phyloP scores from a whole-genome alignment of 2,113 vertebrate species.

The Urocolius indicus region DNA sequence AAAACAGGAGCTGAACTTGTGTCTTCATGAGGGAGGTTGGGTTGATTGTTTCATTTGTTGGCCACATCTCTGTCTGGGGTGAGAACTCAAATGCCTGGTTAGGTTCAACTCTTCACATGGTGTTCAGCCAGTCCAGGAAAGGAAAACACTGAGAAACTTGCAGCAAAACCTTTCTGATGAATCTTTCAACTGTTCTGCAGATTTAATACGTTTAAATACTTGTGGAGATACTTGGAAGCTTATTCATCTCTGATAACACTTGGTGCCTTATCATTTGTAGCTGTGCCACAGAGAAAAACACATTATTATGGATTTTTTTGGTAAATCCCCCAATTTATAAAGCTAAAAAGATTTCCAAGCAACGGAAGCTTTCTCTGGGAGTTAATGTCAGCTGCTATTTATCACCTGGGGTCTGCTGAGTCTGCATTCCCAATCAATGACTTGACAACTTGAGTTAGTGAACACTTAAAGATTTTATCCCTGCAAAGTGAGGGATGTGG shows the following conservation, averaged over 20 bases:
- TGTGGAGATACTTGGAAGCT: slow-evolving; percentile 21
- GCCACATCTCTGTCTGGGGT: not conserved
- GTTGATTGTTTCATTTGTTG: not conserved
- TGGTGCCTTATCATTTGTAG: slow-evolving; percentile 33
- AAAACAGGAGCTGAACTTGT: not conserved
- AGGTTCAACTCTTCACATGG: not conserved
- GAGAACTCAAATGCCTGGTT: not conserved
- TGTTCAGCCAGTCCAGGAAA: not conserved
- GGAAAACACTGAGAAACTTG: not conserved
- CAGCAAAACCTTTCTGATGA: not conserved
- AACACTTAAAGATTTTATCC: not conserved
- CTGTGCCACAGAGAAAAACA: slow-evolving; percentile 7
- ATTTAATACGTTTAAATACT: slow-evolving; percentile 35
- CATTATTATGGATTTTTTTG: slow-evolving; percentile 51
- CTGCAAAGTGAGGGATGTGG: not conserved
- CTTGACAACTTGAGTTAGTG: slow-evolving; percentile 25
- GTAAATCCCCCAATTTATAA: slow-evolving; percentile 37
- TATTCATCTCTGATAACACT: slow-evolving; percentile 4
- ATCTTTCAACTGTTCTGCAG: not conserved
- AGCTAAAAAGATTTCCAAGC: slow-evolving; percentile 32
- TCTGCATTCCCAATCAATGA: not conserved
- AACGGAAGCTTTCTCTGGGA: not conserved
- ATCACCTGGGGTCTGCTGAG: not conserved
- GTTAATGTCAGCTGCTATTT: not conserved
- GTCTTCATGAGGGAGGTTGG: not conserved